A percentile compares a stretch with the other conserved stretches of the same genome.
Conservation (phyloP, 1,140 invertebrate genomes). For the Theocolax elegans region DNA sequence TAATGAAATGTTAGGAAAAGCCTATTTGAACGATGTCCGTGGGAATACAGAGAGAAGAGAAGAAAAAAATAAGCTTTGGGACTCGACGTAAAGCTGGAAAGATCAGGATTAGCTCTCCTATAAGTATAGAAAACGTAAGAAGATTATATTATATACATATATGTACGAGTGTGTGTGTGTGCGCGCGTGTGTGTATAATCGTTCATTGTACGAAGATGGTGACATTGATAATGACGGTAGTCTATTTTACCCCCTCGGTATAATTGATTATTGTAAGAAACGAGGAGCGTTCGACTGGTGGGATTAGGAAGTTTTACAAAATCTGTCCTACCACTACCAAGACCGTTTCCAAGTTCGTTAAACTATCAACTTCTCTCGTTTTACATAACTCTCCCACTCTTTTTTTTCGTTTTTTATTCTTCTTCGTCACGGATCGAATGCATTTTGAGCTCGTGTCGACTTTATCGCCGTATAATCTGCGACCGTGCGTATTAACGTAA, state of each 20-base stretch:
- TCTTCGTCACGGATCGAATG: neutral
- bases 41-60: constrained; percentile 27
- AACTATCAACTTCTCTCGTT: constrained; percentile 5
- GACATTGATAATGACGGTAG: constrained; percentile 32
- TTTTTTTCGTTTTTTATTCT: too few species aligned
- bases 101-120: constrained; percentile 36
- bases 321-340: constrained; percentile 14
- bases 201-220: constrained; percentile 28
- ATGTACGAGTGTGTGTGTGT: too few species aligned
- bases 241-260: neutral
- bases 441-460: neutral
- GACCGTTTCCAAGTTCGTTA: constrained; percentile 24
- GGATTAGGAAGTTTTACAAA: constrained; percentile 4
- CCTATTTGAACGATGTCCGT: constrained; percentile 27
- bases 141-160: constrained; percentile 37
- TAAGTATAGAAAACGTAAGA: constrained; percentile 36
- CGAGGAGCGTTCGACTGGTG: constrained; percentile 5
- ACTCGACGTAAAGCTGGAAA: constrained; percentile 36
- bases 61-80: constrained; percentile 25
- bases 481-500: neutral
- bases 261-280: constrained; percentile 36
- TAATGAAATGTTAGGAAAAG: constrained; percentile 28
- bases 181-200: too few species aligned
- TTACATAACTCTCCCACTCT: too few species aligned
- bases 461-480: neutral